These are phyloP conservation scores for Bugula neritina DNA, from an alignment of 2,888 invertebrate species.

Conservation along the genomic window DNA sequence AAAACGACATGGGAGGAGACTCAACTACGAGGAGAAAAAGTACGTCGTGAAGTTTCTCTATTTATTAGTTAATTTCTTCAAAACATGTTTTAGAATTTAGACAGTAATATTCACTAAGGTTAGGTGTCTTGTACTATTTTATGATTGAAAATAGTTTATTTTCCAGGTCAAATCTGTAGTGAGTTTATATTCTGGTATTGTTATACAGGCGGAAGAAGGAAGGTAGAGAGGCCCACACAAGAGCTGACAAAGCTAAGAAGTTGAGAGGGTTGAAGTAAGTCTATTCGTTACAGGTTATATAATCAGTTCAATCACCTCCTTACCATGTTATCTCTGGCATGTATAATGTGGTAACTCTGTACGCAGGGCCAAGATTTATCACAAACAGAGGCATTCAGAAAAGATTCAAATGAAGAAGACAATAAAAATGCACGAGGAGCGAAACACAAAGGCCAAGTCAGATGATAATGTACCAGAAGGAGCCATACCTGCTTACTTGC, in stretches of 20 bases:
- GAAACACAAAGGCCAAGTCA: conserved; percentile 73
- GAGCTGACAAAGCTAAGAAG: conserved; percentile 82
- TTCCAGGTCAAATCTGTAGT: too few species aligned
- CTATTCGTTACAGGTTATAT: background rate
- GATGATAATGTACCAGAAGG: conserved; percentile 72
- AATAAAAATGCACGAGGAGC: conserved; percentile 93
- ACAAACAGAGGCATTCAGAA: conserved; percentile 91
- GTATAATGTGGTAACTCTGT: background rate
- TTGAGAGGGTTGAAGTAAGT: conserved; percentile 77
- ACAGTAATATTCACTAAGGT: too few species aligned
- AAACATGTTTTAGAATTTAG: too few species aligned
- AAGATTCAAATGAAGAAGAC: conserved; percentile 99
- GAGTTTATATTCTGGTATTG: too few species aligned
- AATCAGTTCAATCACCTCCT: too few species aligned
- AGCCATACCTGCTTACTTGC: conserved; percentile 88
- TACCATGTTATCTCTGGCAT: background rate
- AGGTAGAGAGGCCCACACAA: conserved; percentile 85
- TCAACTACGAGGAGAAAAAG: conserved; percentile 95
- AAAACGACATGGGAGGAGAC: conserved; percentile 87
- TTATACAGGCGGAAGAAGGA: conserved; percentile 71
- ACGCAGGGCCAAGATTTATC: conserved; percentile 81
- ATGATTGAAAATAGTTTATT: background rate
- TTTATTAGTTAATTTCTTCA: too few species aligned
- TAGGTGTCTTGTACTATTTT: background rate
- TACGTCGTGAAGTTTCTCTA: conserved; percentile 34